Evolutionary conservation across 2,888 invertebrate species (phyloP), one percentile per base, ranked within the genome.

Genomic region (Heliconius aoede): DNA sequence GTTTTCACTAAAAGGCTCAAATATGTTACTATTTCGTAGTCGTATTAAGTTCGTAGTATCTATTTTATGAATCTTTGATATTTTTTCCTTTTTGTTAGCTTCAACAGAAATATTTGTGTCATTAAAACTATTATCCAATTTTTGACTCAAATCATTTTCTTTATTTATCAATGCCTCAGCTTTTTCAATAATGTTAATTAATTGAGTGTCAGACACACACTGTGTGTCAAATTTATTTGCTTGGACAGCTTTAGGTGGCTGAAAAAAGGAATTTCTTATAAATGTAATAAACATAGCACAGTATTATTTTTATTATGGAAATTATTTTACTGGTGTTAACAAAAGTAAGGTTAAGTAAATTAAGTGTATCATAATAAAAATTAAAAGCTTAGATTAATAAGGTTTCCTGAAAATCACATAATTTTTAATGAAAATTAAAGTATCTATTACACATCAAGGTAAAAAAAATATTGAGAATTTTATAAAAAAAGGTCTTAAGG

Each of bases 191-290:
- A 93, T 78, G 72, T 89, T 81, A 28, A 93, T 86, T 0, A 94
- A 82, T 81, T 95, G 91, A 4, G 93, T 93, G 64, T 94, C 89
- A 0, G 89, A 85, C 0, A 89, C 86, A 80, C 87, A 91, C 77
- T 92, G 92, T 1, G 93, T 91, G 75, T 94, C 93, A 81, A 91
- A 91, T 74, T 88, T 90, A 18, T 82, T 79, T 80, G 26, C 76
- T 28, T 40, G 78, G 11, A 68, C 62, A 73, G 79, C 78, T 82
- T 83, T 32, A 58, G 73, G 58, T 36, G 69, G 71, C 78, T 82
- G 84, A 86, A 81, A 69, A n/a, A 9, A 21, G 28, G 2, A 51
- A 69, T 30, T n/a, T 3, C 28, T 28, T 68, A 46, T 46, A 46
- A 46, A 18, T 46, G 46, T n/a, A 36, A 36, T 11, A 36, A 36